Conservation (phyloP, 2,113 vertebrate species). For the Pyrgilauda ruficollis region DNA sequence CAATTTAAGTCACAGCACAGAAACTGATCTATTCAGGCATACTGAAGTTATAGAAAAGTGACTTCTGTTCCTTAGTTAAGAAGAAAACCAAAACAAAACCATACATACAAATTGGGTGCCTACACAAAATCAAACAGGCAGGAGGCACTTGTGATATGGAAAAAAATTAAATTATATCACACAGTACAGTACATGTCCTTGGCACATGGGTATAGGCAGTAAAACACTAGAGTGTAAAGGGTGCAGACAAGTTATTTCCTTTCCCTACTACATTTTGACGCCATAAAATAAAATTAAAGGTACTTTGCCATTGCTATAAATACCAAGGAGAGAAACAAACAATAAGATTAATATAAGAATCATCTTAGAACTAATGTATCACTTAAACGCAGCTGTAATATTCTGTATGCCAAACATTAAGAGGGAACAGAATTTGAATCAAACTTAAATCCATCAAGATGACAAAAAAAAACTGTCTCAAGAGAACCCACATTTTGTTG, state of each 20-base stretch:
- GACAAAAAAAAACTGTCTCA: background rate
- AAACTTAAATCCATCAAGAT: background rate
- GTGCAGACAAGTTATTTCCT: background rate
- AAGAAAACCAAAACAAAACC: background rate
- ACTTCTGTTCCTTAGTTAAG: background rate
- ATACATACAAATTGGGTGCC: background rate
- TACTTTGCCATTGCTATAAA: background rate
- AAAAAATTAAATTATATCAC: background rate
- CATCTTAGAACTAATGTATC: background rate
- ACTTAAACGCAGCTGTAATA: background rate
- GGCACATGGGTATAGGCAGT: background rate
- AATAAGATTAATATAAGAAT: background rate
- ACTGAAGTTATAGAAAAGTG: background rate
- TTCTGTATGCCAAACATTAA: background rate
- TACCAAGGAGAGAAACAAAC: background rate
- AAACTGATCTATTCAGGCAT: background rate
- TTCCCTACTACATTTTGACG: background rate
- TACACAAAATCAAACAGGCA: background rate
- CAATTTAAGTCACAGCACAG: background rate
- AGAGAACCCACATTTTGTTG: background rate
- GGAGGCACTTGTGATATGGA: background rate
- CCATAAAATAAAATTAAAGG: constrained; percentile 10
- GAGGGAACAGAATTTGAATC: background rate
- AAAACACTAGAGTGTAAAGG: background rate
- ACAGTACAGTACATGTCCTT: background rate